Evolutionary conservation across 2,888 invertebrate genomes (phyloP).

Genomic region (Molorchus minor): DNA sequence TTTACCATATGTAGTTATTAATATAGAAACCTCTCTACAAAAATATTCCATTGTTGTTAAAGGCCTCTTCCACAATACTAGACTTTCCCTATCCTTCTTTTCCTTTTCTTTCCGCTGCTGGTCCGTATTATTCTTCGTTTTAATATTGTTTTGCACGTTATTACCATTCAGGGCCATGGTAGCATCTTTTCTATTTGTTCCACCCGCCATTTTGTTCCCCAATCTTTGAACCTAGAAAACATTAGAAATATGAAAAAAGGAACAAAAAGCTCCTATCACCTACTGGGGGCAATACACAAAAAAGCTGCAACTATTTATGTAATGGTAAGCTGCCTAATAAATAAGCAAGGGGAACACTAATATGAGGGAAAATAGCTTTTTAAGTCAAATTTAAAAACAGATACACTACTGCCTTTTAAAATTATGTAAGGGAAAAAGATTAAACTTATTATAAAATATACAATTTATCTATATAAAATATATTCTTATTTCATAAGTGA

Average conservation of each 20-base stretch:
- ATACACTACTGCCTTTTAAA: too few relatives aligned
- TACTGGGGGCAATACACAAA: too few relatives aligned
- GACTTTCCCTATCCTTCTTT: constrained; percentile 68
- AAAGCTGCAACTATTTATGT: too few relatives aligned
- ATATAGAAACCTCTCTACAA: constrained; percentile 74
- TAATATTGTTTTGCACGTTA: constrained; percentile 40
- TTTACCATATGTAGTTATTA: constrained; percentile 68
- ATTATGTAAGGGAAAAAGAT: too few relatives aligned
- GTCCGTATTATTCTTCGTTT: constrained; percentile 40
- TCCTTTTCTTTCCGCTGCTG: constrained; percentile 60
- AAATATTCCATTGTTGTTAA: constrained; percentile 83
- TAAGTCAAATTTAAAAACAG: too few relatives aligned
- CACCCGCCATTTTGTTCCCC: constrained; percentile 71
- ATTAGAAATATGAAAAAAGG: constrained; percentile 11
- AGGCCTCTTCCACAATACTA: constrained; percentile 86
- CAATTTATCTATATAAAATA: too few relatives aligned
- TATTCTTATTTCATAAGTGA: too few relatives aligned
- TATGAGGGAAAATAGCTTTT: too few relatives aligned
- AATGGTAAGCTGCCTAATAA: too few relatives aligned
- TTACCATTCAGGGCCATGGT: constrained; percentile 40
- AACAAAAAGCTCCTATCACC: constrained; percentile 3
- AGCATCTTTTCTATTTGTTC: constrained; percentile 50
- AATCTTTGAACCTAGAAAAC: constrained; percentile 69
- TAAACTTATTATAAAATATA: too few relatives aligned
- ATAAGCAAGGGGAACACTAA: too few relatives aligned